A percentile compares a stretch with the other conserved stretches of the same genome.
Conservation (phyloP, 2,797 vertebrate genomes). For the Crocidura indochinensis region DNA sequence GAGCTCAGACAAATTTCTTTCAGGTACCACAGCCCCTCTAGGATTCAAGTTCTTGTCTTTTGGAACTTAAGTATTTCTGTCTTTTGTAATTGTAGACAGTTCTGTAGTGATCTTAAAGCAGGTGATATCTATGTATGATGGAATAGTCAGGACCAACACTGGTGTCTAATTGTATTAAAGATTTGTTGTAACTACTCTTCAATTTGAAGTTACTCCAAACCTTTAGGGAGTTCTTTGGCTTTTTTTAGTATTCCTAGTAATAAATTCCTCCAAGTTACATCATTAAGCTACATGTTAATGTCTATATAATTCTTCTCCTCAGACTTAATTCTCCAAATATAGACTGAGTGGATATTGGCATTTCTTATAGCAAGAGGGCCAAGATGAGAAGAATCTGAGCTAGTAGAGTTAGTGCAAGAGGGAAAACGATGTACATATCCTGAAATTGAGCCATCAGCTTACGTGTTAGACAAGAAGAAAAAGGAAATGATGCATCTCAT, state of each 20-base stretch:
- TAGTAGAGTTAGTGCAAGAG: not conserved
- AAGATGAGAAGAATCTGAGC: not conserved
- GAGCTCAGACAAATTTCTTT: not conserved
- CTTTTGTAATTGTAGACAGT: not conserved
- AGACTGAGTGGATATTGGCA: not conserved
- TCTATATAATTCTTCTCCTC: not conserved
- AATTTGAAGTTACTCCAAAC: not conserved
- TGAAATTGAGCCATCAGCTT: not conserved
- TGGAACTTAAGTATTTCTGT: not conserved
- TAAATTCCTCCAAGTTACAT: slow-evolving; percentile 11
- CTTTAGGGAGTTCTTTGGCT: not conserved
- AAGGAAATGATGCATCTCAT: not conserved
- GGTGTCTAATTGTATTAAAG: too few relatives aligned
- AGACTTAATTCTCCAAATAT: not conserved
- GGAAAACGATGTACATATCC: too few relatives aligned
- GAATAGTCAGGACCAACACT: not conserved
- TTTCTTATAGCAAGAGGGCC: not conserved
- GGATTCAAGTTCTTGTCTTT: slow-evolving; percentile 9
- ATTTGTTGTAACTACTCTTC: not conserved
- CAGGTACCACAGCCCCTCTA: not conserved
- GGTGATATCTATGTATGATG: too few relatives aligned
- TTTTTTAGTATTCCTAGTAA: not conserved
- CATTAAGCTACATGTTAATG: not conserved
- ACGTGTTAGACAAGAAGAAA: not conserved
- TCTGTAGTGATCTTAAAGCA: not conserved